These are phyloP conservation scores for Conopomorpha cramerella DNA, from an alignment of 1,140 invertebrate species.

Conservation along the genomic window DNA sequence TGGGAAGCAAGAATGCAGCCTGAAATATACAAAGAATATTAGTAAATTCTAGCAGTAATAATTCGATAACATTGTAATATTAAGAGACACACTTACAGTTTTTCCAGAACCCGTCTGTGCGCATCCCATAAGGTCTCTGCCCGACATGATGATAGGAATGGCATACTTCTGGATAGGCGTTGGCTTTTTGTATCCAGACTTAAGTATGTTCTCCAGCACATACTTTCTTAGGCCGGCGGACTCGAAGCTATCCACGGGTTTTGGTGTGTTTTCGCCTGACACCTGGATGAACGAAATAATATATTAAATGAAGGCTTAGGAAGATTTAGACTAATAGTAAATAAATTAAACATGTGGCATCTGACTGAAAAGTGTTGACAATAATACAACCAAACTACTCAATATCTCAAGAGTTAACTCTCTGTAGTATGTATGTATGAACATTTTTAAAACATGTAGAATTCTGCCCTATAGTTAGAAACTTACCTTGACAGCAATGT, in stretches of 20 bases:
- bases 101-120: conserved; percentile 98
- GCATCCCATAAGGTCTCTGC: conserved; percentile 93
- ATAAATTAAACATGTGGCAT: too few relatives aligned
- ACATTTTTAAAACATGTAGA: not conserved
- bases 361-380: too few relatives aligned
- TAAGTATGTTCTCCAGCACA: conserved; percentile 78
- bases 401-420: too few relatives aligned
- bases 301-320: not conserved
- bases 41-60: conserved; percentile 4
- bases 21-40: conserved; percentile 34
- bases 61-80: not conserved
- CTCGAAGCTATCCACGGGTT: conserved; percentile 72
- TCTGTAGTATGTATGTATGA: too few relatives aligned
- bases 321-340: too few relatives aligned
- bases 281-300: conserved; percentile 40
- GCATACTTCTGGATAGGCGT: conserved; percentile 94
- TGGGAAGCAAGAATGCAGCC: conserved; percentile 92
- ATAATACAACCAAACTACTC: too few relatives aligned
- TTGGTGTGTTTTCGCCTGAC: conserved; percentile 69
- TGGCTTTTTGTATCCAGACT: conserved; percentile 82
- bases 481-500: conserved; percentile 78
- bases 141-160: conserved; percentile 79
- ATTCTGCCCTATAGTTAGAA: not conserved
- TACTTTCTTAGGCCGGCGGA: conserved; percentile 68
- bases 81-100: conserved; percentile 60